Percentiles rank a stretch among this genome's conserved stretches.
Conservation (phyloP, 2,113 vertebrate genomes). For the Percopsis transmontana region DNA sequence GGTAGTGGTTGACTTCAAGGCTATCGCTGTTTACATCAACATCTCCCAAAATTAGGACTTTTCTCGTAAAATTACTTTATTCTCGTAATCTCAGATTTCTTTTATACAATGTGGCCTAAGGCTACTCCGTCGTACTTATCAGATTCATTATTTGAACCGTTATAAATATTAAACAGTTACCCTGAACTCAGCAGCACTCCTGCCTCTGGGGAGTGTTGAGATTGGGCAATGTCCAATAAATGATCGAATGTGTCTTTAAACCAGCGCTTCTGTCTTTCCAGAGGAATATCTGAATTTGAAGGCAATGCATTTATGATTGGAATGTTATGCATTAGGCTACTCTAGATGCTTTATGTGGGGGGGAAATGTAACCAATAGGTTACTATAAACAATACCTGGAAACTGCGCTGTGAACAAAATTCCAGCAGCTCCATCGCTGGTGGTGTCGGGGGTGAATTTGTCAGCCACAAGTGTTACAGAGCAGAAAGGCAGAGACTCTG, state of each 20-base stretch:
- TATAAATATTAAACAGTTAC: slow-evolving; percentile 67
- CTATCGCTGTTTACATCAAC: no score
- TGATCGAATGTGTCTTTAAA: slow-evolving; percentile 87
- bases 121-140: no score
- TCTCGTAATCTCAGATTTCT: no score
- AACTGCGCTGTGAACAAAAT: slow-evolving; percentile 81
- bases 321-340: no score
- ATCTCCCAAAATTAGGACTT: no score
- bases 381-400: slow-evolving; percentile 86
- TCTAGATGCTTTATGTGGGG: no score
- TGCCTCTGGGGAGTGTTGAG: slow-evolving; percentile 78
- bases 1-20: no score
- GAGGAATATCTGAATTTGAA: slow-evolving; percentile 73
- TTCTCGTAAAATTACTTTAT: no score
- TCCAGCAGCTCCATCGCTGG: slow-evolving; percentile 89
- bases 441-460: slow-evolving; percentile 87
- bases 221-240: slow-evolving; percentile 80
- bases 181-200: slow-evolving; percentile 88
- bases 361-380: no score
- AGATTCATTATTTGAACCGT: no score
- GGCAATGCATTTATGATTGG: neutral
- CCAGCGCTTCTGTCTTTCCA: slow-evolving; percentile 83
- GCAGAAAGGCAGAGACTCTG: slow-evolving; percentile 75
- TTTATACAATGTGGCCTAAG: no score
- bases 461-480: slow-evolving; percentile 83